Base-by-base conservation (phyloP, 2,797 vertebrate species). In the Pseudopleuronectes americanus region DNA sequence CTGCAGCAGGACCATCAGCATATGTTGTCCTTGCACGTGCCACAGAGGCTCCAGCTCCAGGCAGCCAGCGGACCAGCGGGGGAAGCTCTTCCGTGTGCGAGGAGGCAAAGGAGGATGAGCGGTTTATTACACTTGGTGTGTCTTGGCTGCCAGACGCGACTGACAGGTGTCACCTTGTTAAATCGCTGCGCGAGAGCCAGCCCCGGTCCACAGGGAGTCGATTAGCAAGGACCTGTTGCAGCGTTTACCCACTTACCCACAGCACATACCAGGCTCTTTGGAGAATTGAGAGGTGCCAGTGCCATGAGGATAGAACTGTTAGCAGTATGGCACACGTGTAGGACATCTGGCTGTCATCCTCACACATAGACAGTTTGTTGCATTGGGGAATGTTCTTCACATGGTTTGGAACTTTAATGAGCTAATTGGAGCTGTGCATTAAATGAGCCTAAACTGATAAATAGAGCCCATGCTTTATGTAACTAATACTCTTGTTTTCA, bases 121-220 rank as follows among this genome's bases (percentile, higher is more conserved):
- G 80, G 72, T 78, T 77, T 73, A 81, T 82, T 76, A 38, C 71
- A 71, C 76, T 53, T 22, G 17, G 38, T 28, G 63, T 68, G 43
- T 82, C 68, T 38, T 6, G 17, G 61, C 79, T 69, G 70, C 59
- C 74, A 82, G 80, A 78, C 53, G 1, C 62, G 77, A 89, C 71
- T 88, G 87, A 89, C 89, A 89, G 84, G 85, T 89, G 88, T 84
- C 89, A 88, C 86, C 87, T 89, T 90, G 90, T 90, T 90, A 88
- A 87, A 88, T 67, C 17, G 4, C 70, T 8, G 65, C 4, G 56
- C 36, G 43, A 63, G 74, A 26, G 24, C 43, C 72, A 62, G 62
- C 52, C 21, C 23, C 16, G 2, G 66, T 74, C 89, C 73, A 24
- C 64, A 0, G 91, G 88, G 92, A 92, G 80, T 86, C 83, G 83